Conservation (phyloP, 2,888 invertebrate species). For the Schrankia costaestrigalis region DNA sequence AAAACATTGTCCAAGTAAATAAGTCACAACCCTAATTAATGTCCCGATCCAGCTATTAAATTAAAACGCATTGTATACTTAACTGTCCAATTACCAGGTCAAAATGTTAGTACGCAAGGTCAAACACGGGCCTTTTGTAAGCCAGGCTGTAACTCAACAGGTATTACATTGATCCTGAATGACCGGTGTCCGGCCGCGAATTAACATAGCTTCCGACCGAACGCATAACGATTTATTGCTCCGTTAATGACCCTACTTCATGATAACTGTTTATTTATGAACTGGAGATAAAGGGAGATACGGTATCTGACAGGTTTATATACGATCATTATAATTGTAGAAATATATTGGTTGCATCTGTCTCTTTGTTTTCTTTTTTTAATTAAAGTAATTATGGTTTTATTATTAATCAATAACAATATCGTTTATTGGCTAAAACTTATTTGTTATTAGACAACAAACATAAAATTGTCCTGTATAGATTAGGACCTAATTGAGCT, state of each 20-base stretch:
- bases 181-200: conserved; percentile 61
- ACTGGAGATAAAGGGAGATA: conserved; percentile 23
- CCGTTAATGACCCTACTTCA: conserved; percentile 46
- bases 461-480: too few relatives aligned
- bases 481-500: too few relatives aligned
- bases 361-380: neutral
- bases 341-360: too few relatives aligned
- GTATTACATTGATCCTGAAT: conserved; percentile 69
- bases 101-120: conserved; percentile 34
- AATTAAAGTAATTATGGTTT: too few relatives aligned
- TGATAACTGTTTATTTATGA: conserved; percentile 38
- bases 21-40: too few relatives aligned
- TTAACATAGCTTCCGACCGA: conserved; percentile 55
- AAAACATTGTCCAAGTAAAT: too few relatives aligned
- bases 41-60: conserved; percentile 2
- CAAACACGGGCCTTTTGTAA: conserved; percentile 44
- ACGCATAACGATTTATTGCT: conserved; percentile 45
- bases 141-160: conserved; percentile 73
- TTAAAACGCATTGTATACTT: conserved; percentile 18
- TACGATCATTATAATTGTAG: too few relatives aligned
- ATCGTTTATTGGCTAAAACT: too few relatives aligned
- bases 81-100: conserved; percentile 20
- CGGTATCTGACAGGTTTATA: conserved; percentile 1
- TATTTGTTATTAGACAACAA: too few relatives aligned
- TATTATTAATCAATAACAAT: too few relatives aligned